A percentile compares a stretch with the other conserved stretches of the same genome.
phyloP scores from a whole-genome alignment of 1,140 invertebrate species.

The Trissolcus basalis region DNA sequence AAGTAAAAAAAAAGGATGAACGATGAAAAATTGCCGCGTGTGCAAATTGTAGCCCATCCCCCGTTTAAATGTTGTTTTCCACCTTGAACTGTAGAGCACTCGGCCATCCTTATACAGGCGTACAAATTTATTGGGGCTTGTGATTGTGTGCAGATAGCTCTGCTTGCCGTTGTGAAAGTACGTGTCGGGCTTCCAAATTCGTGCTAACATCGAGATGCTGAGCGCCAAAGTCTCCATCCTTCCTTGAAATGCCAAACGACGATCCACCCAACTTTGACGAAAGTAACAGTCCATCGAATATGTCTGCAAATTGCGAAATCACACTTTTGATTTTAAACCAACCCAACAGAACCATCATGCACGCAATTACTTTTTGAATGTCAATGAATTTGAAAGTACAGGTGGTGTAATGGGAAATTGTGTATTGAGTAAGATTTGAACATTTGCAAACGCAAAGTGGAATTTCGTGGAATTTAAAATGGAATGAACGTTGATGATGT shows the following conservation, averaged over 20 bases:
- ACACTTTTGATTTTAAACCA: too few species aligned
- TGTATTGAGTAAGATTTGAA: too few species aligned
- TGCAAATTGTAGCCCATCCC: too few species aligned
- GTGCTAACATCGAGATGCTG: conserved; percentile 84
- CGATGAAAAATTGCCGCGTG: too few species aligned
- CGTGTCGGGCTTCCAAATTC: conserved; percentile 94
- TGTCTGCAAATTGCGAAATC: conserved; percentile 83
- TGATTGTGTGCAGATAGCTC: conserved; percentile 91
- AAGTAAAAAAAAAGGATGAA: too few species aligned
- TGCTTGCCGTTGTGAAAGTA: conserved; percentile 91
- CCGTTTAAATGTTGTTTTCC: conserved; percentile 6
- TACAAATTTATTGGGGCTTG: conserved; percentile 92
- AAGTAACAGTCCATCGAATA: conserved; percentile 96
- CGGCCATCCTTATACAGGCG: conserved; percentile 87
- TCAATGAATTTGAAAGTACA: too few species aligned
- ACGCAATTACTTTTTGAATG: too few species aligned
- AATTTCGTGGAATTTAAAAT: neutral
- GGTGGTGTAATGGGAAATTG: too few species aligned
- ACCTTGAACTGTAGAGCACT: conserved; percentile 91
- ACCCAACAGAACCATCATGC: too few species aligned
- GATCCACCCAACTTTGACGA: conserved; percentile 86
- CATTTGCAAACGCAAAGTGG: too few species aligned
- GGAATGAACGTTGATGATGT: neutral
- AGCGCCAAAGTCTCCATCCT: conserved; percentile 82
- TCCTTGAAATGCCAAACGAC: conserved; percentile 82